Evolutionary conservation across 2,797 vertebrate species (phyloP).

Genomic region (Pangasius djambal): DNA sequence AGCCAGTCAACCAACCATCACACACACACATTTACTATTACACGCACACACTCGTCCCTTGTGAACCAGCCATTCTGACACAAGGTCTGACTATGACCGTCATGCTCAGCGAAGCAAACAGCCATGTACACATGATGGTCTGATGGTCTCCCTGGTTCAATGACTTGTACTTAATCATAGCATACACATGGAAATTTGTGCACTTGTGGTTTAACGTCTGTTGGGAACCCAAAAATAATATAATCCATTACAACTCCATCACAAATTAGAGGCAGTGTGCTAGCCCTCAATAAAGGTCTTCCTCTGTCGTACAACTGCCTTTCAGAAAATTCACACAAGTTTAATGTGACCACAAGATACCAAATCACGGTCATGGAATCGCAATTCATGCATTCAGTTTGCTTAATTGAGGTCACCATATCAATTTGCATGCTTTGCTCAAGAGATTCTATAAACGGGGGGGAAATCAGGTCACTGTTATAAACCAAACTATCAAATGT

Average conservation of each 20-base stretch:
- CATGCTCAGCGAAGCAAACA: constrained; percentile 51
- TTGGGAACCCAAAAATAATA: not conserved
- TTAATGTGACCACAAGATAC: not conserved
- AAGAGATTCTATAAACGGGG: not conserved
- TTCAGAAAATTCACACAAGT: not conserved
- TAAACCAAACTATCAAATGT: not conserved
- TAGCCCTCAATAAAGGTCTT: not conserved
- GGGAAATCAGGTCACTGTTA: not conserved
- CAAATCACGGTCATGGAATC: not conserved
- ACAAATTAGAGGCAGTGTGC: not conserved
- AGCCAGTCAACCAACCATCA: constrained; percentile 40
- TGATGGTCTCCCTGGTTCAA: constrained; percentile 31
- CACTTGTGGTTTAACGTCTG: not conserved
- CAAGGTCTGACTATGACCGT: constrained; percentile 54
- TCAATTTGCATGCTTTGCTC: not conserved
- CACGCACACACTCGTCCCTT: constrained; percentile 1
- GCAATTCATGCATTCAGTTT: not conserved
- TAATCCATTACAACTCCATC: not conserved
- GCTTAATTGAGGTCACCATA: not conserved
- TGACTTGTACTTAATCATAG: constrained; percentile 24
- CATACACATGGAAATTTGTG: constrained; percentile 24
- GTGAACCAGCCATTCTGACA: constrained; percentile 56
- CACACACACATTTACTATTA: not conserved
- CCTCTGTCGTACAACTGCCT: not conserved
- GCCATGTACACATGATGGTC: constrained; percentile 31